Base-by-base conservation (phyloP, 1,140 invertebrate species). In the Grapholita molesta region DNA sequence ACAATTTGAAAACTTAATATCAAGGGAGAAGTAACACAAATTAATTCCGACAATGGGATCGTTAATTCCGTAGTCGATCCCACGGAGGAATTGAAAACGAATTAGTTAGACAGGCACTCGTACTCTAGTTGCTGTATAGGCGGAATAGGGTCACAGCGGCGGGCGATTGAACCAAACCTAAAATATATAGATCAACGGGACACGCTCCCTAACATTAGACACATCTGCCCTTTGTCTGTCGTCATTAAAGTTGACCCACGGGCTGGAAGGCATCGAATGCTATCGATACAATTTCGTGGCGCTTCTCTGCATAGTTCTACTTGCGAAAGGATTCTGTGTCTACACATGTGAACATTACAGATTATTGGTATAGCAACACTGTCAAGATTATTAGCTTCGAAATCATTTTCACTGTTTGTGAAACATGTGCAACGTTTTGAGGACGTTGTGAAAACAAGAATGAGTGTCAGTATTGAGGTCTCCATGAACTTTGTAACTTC, bases 121-220 rank as follows among this genome's bases (percentile, higher is more conserved):
- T 25, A 55, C 24, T 61, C 25, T 61, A 61, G 24, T 25, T 25
- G n/a, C 55, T 30, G 55, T 30, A 28, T 57, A 57, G 42, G 8
- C 53, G 24, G 53, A 57, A 61, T 30, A 61, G 28, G 55, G 55
- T 28, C 55, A 28, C 55, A 61, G 24, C 24, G 55, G 42, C 64
- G 70, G 25, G 15, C 28, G 55, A 67, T 57, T 28, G 55, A 18
- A 71, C 42, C 42, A 67, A 70, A 70, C 67, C 70, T 75, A 78
- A 78, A 73, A 73, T 78, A 68, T 67, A 68, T 48, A 67, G 72
- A 73, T 74, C 55, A 67, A 71, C 21, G 61, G 68, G 53, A 72
- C 35, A 33, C 67, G 38, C 38, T 35, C 48, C 42, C 64, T 71
- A 38, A 66, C 61, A 70, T 65, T 61, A 61, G 28, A 61, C 52